These are phyloP conservation scores for Eupithecia pulchellata DNA, from an alignment of 2,888 invertebrate species.

Conservation along the genomic window DNA sequence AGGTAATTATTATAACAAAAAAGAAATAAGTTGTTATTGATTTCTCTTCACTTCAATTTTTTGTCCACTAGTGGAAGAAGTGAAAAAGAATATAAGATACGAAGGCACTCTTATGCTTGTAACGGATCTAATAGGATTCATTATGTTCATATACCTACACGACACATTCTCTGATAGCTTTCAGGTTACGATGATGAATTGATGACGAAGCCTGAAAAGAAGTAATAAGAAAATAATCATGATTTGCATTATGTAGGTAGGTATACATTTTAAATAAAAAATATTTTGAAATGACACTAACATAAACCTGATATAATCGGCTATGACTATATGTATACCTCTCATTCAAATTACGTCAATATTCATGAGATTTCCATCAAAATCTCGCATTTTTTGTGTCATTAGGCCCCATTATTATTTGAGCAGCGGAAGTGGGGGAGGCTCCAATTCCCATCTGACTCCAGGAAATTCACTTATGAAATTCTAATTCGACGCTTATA, in stretches of 20 bases:
- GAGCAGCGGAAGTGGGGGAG: constrained; percentile 55
- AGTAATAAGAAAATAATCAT: too few species aligned
- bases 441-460: constrained; percentile 41
- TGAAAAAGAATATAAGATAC: too few species aligned
- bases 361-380: constrained; percentile 46
- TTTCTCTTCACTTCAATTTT: too few species aligned
- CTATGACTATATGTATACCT: not conserved
- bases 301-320: not conserved
- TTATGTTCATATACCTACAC: not conserved
- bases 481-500: constrained; percentile 63
- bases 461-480: constrained; percentile 60
- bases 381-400: constrained; percentile 60
- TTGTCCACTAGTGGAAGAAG: too few species aligned
- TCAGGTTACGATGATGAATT: not conserved
- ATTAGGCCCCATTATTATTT: constrained; percentile 69
- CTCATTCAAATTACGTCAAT: constrained; percentile 35
- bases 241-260: not conserved
- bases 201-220: not conserved
- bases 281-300: not conserved
- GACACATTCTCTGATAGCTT: not conserved
- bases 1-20: too few species aligned
- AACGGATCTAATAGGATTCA: too few species aligned
- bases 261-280: not conserved
- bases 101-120: too few species aligned
- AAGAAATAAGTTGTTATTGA: too few species aligned